These are phyloP conservation scores for Drepana arcuata DNA, from an alignment of 1,140 invertebrate genomes.

Conservation along the genomic window DNA sequence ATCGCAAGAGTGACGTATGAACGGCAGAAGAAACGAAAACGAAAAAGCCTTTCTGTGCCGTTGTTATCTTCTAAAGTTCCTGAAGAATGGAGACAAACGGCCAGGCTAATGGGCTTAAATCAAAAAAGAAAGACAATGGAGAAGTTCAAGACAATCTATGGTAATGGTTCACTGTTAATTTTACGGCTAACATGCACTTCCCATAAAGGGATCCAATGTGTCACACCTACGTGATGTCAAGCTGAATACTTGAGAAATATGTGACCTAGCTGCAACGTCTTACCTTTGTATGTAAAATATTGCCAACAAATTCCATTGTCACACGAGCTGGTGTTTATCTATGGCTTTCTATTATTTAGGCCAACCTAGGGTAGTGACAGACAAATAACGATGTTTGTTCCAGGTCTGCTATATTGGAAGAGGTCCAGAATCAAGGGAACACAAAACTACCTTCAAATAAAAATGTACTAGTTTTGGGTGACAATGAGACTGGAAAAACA, in stretches of 20 bases:
- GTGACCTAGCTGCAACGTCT: constrained; percentile 57
- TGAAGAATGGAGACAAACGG: constrained; percentile 72
- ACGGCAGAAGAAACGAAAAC: constrained; percentile 67
- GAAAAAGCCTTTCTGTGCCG: constrained; percentile 71
- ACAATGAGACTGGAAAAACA: constrained; percentile 97
- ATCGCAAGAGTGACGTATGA: constrained; percentile 67
- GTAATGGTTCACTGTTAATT: constrained; percentile 69
- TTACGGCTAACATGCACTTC: constrained; percentile 53
- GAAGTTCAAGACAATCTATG: constrained; percentile 78
- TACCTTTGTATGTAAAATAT: constrained; percentile 56
- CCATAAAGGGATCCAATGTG: constrained; percentile 70
- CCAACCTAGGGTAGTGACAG: constrained; percentile 10
- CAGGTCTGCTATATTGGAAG: constrained; percentile 94
- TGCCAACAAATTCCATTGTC: constrained; percentile 28
- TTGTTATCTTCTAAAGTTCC: constrained; percentile 71
- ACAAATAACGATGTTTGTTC: constrained; percentile 30
- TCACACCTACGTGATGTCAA: constrained; percentile 70
- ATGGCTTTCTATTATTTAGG: background rate
- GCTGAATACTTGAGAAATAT: constrained; percentile 63
- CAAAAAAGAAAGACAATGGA: constrained; percentile 76
- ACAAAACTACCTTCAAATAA: constrained; percentile 95
- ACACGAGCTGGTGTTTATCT: constrained; percentile 1
- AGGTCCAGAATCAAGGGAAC: constrained; percentile 94
- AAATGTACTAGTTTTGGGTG: constrained; percentile 92
- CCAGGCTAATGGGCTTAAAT: constrained; percentile 74